phyloP scores from a whole-genome alignment of 1,140 invertebrate genomes.

The Drosophila ananassae region DNA sequence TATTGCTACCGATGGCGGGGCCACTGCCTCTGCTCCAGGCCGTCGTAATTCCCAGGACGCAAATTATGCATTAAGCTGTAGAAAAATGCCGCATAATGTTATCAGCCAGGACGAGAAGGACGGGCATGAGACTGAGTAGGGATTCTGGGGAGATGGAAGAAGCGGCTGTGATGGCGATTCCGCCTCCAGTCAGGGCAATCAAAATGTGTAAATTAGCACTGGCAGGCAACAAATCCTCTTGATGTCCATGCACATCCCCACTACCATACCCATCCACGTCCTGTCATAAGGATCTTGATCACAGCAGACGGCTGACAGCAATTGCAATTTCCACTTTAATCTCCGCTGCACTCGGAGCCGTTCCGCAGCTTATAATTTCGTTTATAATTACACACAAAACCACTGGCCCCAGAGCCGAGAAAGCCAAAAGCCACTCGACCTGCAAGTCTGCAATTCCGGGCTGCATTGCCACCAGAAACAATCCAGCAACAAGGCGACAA shows the following conservation, averaged over 20 bases:
- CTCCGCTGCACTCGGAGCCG: slow-evolving; percentile 50
- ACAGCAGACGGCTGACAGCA: slow-evolving; percentile 32
- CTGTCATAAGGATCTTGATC: slow-evolving; percentile 36
- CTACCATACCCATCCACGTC: neutral
- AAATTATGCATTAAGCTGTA: slow-evolving; percentile 82
- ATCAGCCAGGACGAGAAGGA: slow-evolving; percentile 47
- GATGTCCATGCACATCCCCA: slow-evolving; percentile 26
- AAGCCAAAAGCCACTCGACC: slow-evolving; percentile 43
- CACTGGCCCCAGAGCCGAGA: slow-evolving; percentile 24
- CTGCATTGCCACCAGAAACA: slow-evolving; percentile 19
- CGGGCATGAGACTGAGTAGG: slow-evolving; percentile 2
- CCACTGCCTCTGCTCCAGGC: slow-evolving; percentile 19
- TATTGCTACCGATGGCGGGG: slow-evolving; percentile 7
- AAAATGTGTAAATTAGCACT: slow-evolving; percentile 81
- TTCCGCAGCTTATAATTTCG: slow-evolving; percentile 77
- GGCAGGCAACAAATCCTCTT: slow-evolving; percentile 62
- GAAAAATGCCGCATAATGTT: slow-evolving; percentile 80
- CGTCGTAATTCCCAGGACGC: slow-evolving; percentile 74
- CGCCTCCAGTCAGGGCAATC: slow-evolving; percentile 57
- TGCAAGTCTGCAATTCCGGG: slow-evolving; percentile 19
- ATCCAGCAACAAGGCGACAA: slow-evolving; percentile 1
- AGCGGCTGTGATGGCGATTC: slow-evolving; percentile 34
- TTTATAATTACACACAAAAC: slow-evolving; percentile 76
- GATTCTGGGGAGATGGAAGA: slow-evolving; percentile 21
- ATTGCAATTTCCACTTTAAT: slow-evolving; percentile 79